These are phyloP conservation scores for Agriopis aurantiaria DNA, from an alignment of 2,888 invertebrate species.

Conservation along the genomic window DNA sequence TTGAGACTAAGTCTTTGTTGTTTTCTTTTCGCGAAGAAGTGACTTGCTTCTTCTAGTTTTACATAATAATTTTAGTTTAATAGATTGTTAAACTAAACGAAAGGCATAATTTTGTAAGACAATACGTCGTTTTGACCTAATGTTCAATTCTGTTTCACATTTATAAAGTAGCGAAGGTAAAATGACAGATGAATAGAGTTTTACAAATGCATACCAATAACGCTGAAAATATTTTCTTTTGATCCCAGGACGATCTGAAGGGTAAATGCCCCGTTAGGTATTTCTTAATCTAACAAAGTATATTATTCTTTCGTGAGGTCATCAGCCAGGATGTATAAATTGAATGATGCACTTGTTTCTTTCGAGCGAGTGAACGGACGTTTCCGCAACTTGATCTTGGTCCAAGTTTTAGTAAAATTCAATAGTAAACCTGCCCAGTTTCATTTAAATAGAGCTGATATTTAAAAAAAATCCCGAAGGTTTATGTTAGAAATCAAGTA, in stretches of 20 bases:
- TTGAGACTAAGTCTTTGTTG: background rate
- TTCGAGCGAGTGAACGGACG: background rate
- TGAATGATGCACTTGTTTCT: constrained; percentile 16
- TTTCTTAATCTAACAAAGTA: background rate
- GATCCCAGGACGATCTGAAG: background rate
- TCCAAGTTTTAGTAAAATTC: background rate
- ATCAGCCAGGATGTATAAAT: constrained; percentile 13
- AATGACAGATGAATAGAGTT: background rate
- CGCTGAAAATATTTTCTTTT: background rate
- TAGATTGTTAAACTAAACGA: constrained; percentile 7
- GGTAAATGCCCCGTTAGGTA: background rate
- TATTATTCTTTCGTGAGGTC: background rate
- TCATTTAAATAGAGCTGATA: background rate
- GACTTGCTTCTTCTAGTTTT: background rate
- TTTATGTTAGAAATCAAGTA: background rate
- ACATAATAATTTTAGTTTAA: background rate
- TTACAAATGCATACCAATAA: background rate
- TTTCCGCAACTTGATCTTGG: constrained; percentile 7
- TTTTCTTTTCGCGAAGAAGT: background rate
- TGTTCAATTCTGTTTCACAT: background rate
- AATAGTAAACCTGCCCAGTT: background rate
- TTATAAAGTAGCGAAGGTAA: constrained; percentile 4
- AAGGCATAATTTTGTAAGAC: constrained; percentile 14
- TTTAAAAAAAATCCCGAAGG: background rate
- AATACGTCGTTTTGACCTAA: constrained; percentile 17